A percentile compares a stretch with the other conserved stretches of the same genome.
Conservation (phyloP, 2,797 vertebrate genomes). For the Rhinogobio ventralis region DNA sequence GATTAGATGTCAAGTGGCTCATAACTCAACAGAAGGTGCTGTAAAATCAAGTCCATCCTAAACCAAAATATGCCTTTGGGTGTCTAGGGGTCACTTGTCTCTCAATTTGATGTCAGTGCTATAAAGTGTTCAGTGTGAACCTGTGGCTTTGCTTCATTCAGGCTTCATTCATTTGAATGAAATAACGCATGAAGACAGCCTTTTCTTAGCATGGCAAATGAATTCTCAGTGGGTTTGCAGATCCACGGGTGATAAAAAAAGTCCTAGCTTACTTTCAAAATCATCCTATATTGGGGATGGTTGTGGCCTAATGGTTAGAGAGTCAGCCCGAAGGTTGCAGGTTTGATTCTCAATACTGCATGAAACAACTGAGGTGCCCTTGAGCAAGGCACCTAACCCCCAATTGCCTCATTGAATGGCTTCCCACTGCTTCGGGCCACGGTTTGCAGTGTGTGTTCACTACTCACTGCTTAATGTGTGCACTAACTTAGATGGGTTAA, state of each 20-base stretch:
- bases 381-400: no score
- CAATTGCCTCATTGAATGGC: no score
- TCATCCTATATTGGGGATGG: not conserved
- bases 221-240: slow-evolving; percentile 2
- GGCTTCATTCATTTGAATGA: slow-evolving; percentile 40
- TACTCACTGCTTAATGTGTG: no score
- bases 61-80: slow-evolving; percentile 52
- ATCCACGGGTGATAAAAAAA: not conserved
- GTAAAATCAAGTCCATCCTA: slow-evolving; percentile 61
- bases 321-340: no score
- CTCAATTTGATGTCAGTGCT: slow-evolving; percentile 41
- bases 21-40: slow-evolving; percentile 65
- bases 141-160: slow-evolving; percentile 31
- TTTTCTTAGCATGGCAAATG: slow-evolving; percentile 30
- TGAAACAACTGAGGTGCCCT: no score
- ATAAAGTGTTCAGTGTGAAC: slow-evolving; percentile 53
- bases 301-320: no score
- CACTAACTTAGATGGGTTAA: no score
- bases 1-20: slow-evolving; percentile 65
- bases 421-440: no score
- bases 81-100: slow-evolving; percentile 56
- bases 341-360: no score
- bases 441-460: no score
- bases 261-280: not conserved
- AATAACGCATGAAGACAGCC: slow-evolving; percentile 35